Base-by-base conservation (phyloP, 2,888 invertebrate genomes). In the Agrilus biguttatus region DNA sequence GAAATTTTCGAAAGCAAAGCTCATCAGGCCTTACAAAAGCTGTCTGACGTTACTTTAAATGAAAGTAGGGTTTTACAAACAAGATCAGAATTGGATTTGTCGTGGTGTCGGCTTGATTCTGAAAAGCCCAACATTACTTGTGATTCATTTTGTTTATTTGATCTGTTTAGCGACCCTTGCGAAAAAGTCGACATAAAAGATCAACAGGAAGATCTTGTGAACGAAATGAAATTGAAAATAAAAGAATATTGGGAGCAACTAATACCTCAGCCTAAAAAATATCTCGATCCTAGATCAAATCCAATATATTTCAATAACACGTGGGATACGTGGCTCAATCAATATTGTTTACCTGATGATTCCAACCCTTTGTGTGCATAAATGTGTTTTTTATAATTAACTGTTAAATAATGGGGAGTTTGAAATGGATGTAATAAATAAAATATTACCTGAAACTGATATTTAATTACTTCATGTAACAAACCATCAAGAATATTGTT, bases 161-260 rank as follows among this genome's bases (percentile, higher is more conserved):
- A 64, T 43, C 45, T 64, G 2, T 34, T 47, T 8, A 43, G 50
- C 7, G 64, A 64, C 49, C 64, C 62, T 5, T 63, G 62, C 42
- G 64, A 64, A 48, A 60, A 58, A 6, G 52, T 42, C 19, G 61
- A 63, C 49, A 41, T 63, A 37, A 49, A 56, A 1, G 33, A 44
- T 1, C 43, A 53, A 12, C 41, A 45, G 14, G 47, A 52, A 8
- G 39, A 49, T 6, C 49, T 63, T 17, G 48, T 49, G 0, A 14
- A 40, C 8, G 39, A 35, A 19, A 47, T 63, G 21, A 51, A 44
- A n/a, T 14, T 39, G 13, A 49, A 47, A 46, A 40, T 62, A 21
- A 12, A 36, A 4, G 8, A 54, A 13, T 57, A 47, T 49, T 51
- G 45, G 45, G 32, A 42, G 6, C 37, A 53, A 41, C 19, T 60